Conservation (phyloP, 2,797 vertebrate species). For the Hypotaenidia philippensis region DNA sequence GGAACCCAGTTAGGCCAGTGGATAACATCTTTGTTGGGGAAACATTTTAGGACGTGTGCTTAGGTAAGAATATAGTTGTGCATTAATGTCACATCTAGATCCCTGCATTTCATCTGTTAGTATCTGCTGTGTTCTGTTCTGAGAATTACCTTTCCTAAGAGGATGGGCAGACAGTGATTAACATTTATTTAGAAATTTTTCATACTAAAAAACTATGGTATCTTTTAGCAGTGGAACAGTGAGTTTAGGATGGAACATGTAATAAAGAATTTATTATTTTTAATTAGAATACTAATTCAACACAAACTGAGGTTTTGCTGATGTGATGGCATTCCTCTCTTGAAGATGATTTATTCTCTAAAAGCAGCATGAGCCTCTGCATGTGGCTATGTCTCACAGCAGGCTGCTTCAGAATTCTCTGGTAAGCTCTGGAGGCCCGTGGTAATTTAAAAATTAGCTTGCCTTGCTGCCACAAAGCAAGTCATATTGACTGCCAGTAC, state of each 20-base stretch:
- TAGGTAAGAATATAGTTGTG: neutral
- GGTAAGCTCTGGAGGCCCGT: constrained; percentile 39
- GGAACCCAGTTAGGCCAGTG: neutral
- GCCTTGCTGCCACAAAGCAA: constrained; percentile 44
- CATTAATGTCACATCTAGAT: neutral
- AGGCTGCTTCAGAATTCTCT: constrained; percentile 57
- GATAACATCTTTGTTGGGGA: neutral
- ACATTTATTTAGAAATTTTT: neutral
- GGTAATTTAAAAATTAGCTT: constrained; percentile 66
- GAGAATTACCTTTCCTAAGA: neutral
- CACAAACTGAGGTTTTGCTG: constrained; percentile 33
- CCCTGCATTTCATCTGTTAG: neutral
- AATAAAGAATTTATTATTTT: constrained; percentile 51
- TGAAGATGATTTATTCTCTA: constrained; percentile 63
- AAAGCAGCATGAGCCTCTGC: constrained; percentile 63
- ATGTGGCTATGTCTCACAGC: constrained; percentile 60
- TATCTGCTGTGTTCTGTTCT: neutral
- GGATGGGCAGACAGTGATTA: neutral
- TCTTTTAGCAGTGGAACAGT: neutral
- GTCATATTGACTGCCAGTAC: constrained; percentile 35
- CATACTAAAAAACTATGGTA: neutral
- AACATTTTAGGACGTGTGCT: neutral
- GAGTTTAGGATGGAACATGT: neutral
- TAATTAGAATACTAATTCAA: constrained; percentile 29
- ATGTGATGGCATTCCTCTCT: constrained; percentile 40